Evolutionary conservation across 2,888 invertebrate species (phyloP), one percentile per base, ranked within the genome.

Genomic region (Microplitis deprimator): DNA sequence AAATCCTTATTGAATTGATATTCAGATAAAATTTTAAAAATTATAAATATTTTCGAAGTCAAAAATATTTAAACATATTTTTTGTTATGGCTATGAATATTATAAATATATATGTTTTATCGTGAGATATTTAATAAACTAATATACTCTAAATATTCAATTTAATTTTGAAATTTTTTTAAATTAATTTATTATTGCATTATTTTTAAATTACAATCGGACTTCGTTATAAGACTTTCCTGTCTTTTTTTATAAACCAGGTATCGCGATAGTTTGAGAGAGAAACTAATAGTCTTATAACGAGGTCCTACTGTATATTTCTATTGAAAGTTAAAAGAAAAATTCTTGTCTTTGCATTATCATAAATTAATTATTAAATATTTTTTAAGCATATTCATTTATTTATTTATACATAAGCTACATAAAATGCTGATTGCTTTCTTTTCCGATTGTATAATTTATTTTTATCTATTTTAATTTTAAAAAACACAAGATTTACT

Each of bases 151-250:
- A 41, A 40, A 69, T 59, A n/a, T 13, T 17, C 17, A 62, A 13
- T 16, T 29, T 38, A 59, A 71, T 71, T 62, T 16, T 38, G 4
- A 6, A 39, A 39, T 39, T 39, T 62, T 77, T 82, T 84, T 84
- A 80, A 83, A 86, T 84, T 85, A 85, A 85, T 84, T 86, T 85
- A 85, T 83, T 84, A 80, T 80, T 80, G 83, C 85, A 85, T 85
- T 79, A 79, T 20, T 17, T 59, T 60, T 20, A 59, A 10, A 38
- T 20, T 38, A 20, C 20, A 20, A 1, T 71, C 61, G 7, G 16
- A 20, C 16, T 5, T 68, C 68, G 20, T 20, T 20, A 1, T 20
- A 20, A 20, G 20, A 20, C 20, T 20, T 20, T 20, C 20, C 20
- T 20, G 20, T 1, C 20, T 20, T 20, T 20, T 20, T 20, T 20